Evolutionary conservation across 2,797 vertebrate species (phyloP), one percentile per base, ranked within the genome.

Genomic region (Australoheros facetus): DNA sequence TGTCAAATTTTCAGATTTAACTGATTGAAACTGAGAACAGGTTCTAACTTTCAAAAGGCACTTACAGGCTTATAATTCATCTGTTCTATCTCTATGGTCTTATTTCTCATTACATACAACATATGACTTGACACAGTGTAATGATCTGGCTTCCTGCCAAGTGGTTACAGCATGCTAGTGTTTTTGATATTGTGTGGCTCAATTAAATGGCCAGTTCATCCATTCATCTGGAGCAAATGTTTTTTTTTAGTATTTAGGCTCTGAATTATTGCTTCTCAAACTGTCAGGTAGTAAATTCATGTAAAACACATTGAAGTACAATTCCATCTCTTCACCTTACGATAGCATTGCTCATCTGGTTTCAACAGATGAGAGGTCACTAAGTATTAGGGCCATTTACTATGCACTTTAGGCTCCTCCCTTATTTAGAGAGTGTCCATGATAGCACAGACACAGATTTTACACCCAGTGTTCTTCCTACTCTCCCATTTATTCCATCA

Each of bases 1-100:
- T 82, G 71, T 89, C 64, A 89, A 66, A 71, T 79, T 76, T 55
- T 78, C 23, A 45, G 42, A 30, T 84, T 79, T 79, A 82, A 85
- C 75, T 86, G 62, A 79, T 66, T 80, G 51, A 74, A 85, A 79
- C 19, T 39, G 73, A 69, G 75, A 88, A 77, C 21, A 70, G 62
- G 56, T 51, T n/a, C 37, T 58, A 59, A 59, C 55, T 85, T 80
- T 74, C 28, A 74, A 28, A 51, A 56, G 76, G 26, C 64, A 51
- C 64, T 77, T 30, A 64, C 17, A 64, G 3, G 14, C 42, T 51
- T 26, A 14, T 72, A 59, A 71, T 23, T 72, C 53, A 30, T 42
- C 21, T 54, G 3, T 69, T 78, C 56, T 73, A 77, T 28, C 21
- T 59, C 2, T 17, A 3, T 59, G 10, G 5, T 73, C 45, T 66